Evolutionary conservation across 2,888 invertebrate species (phyloP), one percentile per base, ranked within the genome.

Genomic region (Patella pellucida): DNA sequence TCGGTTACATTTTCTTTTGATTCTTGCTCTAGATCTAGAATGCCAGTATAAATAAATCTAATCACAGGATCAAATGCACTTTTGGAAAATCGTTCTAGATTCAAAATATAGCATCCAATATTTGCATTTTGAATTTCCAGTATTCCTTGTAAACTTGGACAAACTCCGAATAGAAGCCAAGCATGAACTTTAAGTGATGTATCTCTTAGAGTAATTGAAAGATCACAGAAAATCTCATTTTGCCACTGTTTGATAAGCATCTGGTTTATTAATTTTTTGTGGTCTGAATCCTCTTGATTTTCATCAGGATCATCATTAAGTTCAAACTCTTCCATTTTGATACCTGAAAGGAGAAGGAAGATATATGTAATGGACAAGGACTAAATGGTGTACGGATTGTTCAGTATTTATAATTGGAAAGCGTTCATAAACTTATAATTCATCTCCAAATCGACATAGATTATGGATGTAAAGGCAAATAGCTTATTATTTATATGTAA

Each of bases 241-340:
- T 76, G 75, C 80, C 81, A 78, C 78, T 82, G 81, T 7, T 68
- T 54, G 69, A 74, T 69, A 16, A 82, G 75, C 12, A 73, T 72
- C 54, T 76, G 71, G 15, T 76, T 67, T 11, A 82, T 78, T 19
- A 78, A 78, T 14, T 23, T 51, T 9, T 70, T 70, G 67, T 81
- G 78, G 12, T 74, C 78, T 56, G 16, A 19, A 56, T 56, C 56
- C 7, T 41, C 41, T 41, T 41, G 41, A 41, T 41, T 41, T 41
- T 41, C 41, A 41, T 41, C 41, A 41, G 41, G 41, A 41, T 41
- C 41, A 41, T 41, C 41, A 41, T 7, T 41, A 41, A 41, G 41
- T 41, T 41, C 41, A 41, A 41, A 41, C 41, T 41, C 41, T 7
- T 41, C 41, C 41, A 41, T 41, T 7, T 41, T 9, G 41, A 41